Percentiles rank a stretch among this genome's conserved stretches.
Conservation (phyloP, 2,888 invertebrate species). For the Cryptosula pallasiana region DNA sequence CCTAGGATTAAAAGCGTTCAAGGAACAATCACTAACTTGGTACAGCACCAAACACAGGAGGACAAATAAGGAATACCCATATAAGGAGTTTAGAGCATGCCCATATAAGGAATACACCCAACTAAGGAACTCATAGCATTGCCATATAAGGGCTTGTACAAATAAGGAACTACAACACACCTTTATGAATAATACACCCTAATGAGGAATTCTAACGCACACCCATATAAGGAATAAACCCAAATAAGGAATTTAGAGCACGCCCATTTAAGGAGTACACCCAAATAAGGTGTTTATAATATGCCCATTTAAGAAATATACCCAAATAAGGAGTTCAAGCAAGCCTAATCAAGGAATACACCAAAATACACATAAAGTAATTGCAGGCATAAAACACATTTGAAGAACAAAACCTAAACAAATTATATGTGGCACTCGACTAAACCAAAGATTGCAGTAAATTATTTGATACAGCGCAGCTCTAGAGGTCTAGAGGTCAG, state of each 20-base stretch:
- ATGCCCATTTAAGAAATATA: neutral
- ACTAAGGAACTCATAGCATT: too few relatives aligned
- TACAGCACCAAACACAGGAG: too few relatives aligned
- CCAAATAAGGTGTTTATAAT: neutral
- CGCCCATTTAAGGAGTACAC: neutral
- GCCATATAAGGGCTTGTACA: too few relatives aligned
- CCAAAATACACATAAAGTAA: neutral
- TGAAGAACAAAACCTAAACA: neutral
- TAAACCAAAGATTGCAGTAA: neutral
- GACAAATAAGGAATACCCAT: too few relatives aligned
- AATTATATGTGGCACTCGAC: neutral
- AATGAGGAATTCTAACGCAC: too few relatives aligned
- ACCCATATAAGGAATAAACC: neutral
- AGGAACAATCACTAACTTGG: too few relatives aligned
- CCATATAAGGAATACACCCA: neutral
- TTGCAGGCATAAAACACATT: neutral
- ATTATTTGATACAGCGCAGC: too few relatives aligned
- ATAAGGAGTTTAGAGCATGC: too few relatives aligned
- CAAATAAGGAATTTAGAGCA: neutral
- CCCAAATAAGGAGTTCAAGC: neutral
- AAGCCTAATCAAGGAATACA: neutral
- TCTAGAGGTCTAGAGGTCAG: too few relatives aligned
- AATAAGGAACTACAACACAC: too few relatives aligned
- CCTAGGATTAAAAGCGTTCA: neutral
- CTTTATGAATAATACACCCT: too few relatives aligned